Base-by-base conservation (phyloP, 2,113 vertebrate species). In the Periophthalmus modestus region DNA sequence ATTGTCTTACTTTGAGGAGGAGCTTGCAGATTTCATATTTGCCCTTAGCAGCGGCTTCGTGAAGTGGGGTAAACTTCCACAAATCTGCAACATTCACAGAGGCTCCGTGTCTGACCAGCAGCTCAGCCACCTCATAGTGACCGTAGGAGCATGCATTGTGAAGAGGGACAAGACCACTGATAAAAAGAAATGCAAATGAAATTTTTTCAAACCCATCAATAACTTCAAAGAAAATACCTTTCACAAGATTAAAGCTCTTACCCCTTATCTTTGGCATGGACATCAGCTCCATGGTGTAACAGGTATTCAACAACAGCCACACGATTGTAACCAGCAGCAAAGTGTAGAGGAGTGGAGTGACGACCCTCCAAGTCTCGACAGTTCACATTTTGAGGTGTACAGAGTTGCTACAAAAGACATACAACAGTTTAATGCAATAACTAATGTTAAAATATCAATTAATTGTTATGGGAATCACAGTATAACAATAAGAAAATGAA, bases 1-100 rank as follows among this genome's bases (percentile, higher is more conserved):
- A 15, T 24, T 63, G 24, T 71, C 84, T 89, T 69, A 92, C 90
- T 80, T 99, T 99, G 74, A 99, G 93, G 79, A 99, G 95, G 34
- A 99, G 95, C 74, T 99, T 98, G 94, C 98, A 99, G 93, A 99
- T 99, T 91, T 99, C 97, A 0, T 99, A 99, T 95, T 99, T 99
- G 83, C 97, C 98, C 93, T 99, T 99, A 78, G 97, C 98, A 34
- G 97, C 98, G 55, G 98, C 98, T 92, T 99, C 98, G 39, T 99
- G 97, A 3, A 99, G 93, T 7, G 98, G 98, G 1, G 98, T 99
- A 86, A 99, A 99, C 75, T 99, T 99, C 98, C 98, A 99, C 33
- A 99, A 92, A 82, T 99, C 98, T 0, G 98, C 98, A 54, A 99
- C 98, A 0, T 99, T 99, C 74, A 99, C 98, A 0, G 97, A 98